Evolutionary conservation across 2,797 vertebrate genomes (phyloP).

Genomic region (Rallus crepitans): DNA sequence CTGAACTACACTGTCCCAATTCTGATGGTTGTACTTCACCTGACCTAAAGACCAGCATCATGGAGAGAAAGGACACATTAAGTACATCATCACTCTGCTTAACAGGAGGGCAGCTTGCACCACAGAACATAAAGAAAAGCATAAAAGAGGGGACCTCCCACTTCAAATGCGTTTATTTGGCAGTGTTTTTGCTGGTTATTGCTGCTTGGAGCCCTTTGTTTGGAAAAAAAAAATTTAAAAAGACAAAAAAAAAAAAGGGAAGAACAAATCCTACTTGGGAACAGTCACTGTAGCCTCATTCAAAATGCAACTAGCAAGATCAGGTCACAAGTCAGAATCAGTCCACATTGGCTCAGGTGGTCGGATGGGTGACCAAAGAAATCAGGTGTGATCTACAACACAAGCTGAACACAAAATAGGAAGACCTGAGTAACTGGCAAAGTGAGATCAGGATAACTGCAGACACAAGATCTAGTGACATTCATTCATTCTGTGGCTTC

Average conservation of each 20-base stretch:
- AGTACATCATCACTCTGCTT: neutral
- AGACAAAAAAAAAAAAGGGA: neutral
- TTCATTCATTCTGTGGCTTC: neutral
- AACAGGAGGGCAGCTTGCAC: neutral
- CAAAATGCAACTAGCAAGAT: neutral
- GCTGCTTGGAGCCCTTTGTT: neutral
- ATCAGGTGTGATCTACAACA: neutral
- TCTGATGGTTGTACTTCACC: neutral
- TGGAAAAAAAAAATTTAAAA: neutral
- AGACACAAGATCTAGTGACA: neutral
- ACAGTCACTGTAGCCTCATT: neutral
- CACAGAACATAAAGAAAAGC: neutral
- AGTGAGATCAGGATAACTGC: neutral
- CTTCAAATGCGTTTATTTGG: neutral
- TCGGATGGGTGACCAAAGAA: neutral
- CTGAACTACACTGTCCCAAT: neutral
- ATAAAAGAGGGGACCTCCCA: neutral
- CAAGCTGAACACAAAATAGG: neutral
- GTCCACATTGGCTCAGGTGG: neutral
- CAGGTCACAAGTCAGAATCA: neutral
- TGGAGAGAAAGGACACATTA: neutral
- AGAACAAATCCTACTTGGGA: neutral
- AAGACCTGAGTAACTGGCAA: neutral
- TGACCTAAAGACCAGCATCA: neutral
- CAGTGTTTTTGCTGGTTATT: neutral